phyloP scores from a whole-genome alignment of 1,140 invertebrate genomes.

The Nymphalis io region DNA sequence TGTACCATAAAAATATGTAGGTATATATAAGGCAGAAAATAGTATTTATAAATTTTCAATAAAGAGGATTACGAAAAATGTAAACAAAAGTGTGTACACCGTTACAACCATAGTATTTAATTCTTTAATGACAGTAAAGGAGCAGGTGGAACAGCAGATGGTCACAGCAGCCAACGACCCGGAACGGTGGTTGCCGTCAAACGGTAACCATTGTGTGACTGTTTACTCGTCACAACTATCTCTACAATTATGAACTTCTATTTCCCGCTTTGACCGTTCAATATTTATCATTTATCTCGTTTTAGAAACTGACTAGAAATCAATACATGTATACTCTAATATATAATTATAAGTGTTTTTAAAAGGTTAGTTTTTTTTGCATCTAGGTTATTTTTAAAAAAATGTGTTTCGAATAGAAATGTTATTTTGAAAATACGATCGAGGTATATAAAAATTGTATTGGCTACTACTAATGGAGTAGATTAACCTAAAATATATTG shows the following conservation, averaged over 20 bases:
- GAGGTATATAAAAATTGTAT: too few species aligned
- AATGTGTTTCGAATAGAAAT: too few species aligned
- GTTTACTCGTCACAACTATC: constrained; percentile 20
- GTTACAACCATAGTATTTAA: constrained; percentile 5
- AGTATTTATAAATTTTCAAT: not conserved
- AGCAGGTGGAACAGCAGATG: constrained; percentile 25
- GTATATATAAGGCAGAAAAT: too few species aligned
- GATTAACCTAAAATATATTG: too few species aligned
- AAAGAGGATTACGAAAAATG: not conserved
- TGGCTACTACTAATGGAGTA: too few species aligned
- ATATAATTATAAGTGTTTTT: too few species aligned
- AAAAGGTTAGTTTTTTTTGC: too few species aligned
- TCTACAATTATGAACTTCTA: constrained; percentile 11
- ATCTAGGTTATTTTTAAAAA: too few species aligned
- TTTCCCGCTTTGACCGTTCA: constrained; percentile 7
- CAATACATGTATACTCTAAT: not conserved
- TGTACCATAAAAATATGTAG: too few species aligned
- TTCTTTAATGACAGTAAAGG: constrained; percentile 9
- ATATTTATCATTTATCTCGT: not conserved
- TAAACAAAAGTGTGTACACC: not conserved
- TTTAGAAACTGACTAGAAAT: not conserved
- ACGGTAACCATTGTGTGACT: constrained; percentile 34
- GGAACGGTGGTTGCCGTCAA: constrained; percentile 32
- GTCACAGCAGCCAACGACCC: constrained; percentile 24
- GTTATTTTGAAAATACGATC: too few species aligned